Conservation (phyloP, 2,797 vertebrate genomes). For the Chloroceryle amazona region DNA sequence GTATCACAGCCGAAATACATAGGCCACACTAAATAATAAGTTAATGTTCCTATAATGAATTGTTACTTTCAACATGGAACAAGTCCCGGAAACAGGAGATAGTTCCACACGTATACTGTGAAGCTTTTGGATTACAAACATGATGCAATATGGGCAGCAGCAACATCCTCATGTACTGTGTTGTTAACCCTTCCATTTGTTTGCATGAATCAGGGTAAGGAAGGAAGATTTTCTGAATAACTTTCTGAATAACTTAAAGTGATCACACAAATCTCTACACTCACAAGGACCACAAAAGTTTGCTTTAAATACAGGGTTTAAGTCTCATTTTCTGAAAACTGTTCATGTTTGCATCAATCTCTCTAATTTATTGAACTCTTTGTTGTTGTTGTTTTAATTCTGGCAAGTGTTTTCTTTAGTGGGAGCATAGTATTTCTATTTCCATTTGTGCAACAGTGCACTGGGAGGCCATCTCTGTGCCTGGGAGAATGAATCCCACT, state of each 20-base stretch:
- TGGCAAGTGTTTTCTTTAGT: not conserved
- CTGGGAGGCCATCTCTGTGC: not conserved
- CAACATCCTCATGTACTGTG: not conserved
- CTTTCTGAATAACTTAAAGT: not conserved
- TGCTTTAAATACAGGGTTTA: not conserved
- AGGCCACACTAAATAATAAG: not conserved
- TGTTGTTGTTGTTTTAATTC: not conserved
- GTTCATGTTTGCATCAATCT: not conserved
- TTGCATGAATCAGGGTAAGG: not conserved
- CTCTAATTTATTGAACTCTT: not conserved
- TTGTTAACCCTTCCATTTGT: not conserved
- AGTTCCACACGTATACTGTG: not conserved
- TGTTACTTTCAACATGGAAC: not conserved
- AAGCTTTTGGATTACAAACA: not conserved
- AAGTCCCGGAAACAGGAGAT: not conserved
- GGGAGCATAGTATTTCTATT: not conserved
- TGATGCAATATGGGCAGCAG: not conserved
- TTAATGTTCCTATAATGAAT: too few species aligned
- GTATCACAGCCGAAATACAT: not conserved
- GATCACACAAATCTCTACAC: fast-evolving
- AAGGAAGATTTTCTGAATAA: not conserved
- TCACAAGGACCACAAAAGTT: not conserved
- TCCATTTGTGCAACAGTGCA: not conserved
- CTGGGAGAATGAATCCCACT: not conserved
- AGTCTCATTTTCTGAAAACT: not conserved